Evolutionary conservation across 2,113 vertebrate genomes (phyloP).

Genomic region (Dissostichus mawsoni): DNA sequence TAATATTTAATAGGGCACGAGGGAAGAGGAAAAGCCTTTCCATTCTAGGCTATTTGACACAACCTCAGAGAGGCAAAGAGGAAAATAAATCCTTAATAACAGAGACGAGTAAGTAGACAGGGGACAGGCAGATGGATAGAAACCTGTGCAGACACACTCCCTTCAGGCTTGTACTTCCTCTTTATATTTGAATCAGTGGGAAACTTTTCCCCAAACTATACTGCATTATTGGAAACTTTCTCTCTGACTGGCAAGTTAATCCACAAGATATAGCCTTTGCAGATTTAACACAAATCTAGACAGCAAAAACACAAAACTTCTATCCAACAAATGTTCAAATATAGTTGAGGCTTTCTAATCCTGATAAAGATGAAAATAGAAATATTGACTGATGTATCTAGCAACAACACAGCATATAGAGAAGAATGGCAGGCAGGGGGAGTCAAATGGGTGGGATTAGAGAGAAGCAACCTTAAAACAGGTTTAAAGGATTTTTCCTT

Average conservation of each 20-base stretch:
- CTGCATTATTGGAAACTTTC: constrained; percentile 56
- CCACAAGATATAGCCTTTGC: constrained; percentile 49
- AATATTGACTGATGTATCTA: constrained; percentile 47
- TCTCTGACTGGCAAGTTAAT: constrained; percentile 61
- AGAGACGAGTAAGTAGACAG: background rate
- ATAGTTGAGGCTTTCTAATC: constrained; percentile 47
- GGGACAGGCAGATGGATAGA: constrained; percentile 23
- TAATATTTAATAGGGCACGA: constrained; percentile 21
- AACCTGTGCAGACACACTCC: background rate
- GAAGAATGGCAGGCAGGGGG: constrained; percentile 11
- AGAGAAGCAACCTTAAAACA: constrained; percentile 2
- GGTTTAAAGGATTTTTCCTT: background rate
- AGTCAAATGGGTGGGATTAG: constrained; percentile 30
- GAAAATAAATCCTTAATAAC: constrained; percentile 35
- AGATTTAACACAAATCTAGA: constrained; percentile 56
- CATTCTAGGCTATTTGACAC: constrained; percentile 30
- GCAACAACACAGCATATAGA: constrained; percentile 13
- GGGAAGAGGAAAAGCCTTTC: constrained; percentile 2
- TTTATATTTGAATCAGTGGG: constrained; percentile 50
- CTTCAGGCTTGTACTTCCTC: background rate
- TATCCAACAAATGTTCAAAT: constrained; percentile 37
- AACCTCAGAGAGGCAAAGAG: constrained; percentile 15
- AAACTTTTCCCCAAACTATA: constrained; percentile 46
- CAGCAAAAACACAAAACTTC: constrained; percentile 43
- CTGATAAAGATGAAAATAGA: constrained; percentile 30